phyloP scores from a whole-genome alignment of 2,797 vertebrate species.

The Brachyrhaphis roseni region DNA sequence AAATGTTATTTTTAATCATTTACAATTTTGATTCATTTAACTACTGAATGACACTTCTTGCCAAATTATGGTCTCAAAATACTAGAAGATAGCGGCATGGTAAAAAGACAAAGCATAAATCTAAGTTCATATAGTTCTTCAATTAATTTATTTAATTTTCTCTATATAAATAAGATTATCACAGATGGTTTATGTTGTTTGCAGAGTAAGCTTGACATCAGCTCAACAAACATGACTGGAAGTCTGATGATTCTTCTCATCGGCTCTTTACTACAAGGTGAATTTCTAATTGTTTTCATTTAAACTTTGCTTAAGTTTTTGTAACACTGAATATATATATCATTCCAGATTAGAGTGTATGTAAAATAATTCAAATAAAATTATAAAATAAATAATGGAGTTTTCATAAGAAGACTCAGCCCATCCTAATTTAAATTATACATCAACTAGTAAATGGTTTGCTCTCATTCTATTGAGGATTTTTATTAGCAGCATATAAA shows the following conservation, averaged over 20 bases:
- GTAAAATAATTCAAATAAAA: not conserved
- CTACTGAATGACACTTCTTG: not conserved
- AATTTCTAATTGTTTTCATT: not conserved
- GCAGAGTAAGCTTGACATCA: not conserved
- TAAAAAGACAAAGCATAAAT: not conserved
- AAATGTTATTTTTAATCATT: not conserved
- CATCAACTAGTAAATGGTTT: not conserved
- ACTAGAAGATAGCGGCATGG: not conserved
- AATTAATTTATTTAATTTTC: not conserved
- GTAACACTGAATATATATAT: not conserved
- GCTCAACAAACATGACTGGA: not conserved
- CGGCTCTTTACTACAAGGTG: not conserved
- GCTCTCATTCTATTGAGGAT: not conserved
- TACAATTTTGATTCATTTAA: not conserved
- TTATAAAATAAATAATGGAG: not conserved
- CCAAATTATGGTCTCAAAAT: not conserved
- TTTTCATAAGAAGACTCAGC: not conserved
- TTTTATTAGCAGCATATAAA: not conserved
- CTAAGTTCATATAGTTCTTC: not conserved
- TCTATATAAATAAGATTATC: not conserved
- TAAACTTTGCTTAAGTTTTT: not conserved
- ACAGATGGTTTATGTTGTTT: not conserved
- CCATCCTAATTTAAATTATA: not conserved
- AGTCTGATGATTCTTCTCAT: not conserved
- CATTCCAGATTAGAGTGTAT: no score